These are phyloP conservation scores for Belgica antarctica DNA, from an alignment of 2,888 invertebrate species.

Conservation along the genomic window DNA sequence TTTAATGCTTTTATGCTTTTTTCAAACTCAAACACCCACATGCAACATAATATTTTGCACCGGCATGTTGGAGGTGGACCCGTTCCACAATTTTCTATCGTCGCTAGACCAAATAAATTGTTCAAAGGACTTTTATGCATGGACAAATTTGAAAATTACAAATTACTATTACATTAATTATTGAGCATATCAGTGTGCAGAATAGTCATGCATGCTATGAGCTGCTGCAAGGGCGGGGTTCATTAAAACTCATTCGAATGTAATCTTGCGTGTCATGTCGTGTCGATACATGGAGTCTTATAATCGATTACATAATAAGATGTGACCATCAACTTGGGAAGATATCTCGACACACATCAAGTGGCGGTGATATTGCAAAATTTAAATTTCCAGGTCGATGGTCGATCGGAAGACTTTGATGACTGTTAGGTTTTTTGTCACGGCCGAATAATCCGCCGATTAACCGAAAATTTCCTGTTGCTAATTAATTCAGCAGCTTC, in stretches of 20 bases:
- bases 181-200: background rate
- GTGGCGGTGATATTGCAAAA: slow-evolving; percentile 1
- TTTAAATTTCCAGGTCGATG: background rate
- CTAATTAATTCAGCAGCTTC: too few relatives aligned
- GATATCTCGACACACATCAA: background rate
- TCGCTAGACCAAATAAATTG: slow-evolving; percentile 37
- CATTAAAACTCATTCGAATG: slow-evolving; percentile 42
- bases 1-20: background rate
- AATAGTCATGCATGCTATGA: too few relatives aligned
- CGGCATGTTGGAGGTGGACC: background rate
- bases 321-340: slow-evolving; percentile 41
- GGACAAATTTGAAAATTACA: slow-evolving; percentile 41
- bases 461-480: background rate
- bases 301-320: slow-evolving; percentile 43
- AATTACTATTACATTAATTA: slow-evolving; percentile 41
- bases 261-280: slow-evolving; percentile 30
- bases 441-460: background rate
- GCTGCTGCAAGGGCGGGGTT: background rate
- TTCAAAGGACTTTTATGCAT: slow-evolving; percentile 43
- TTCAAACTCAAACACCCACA: background rate
- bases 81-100: slow-evolving; percentile 23
- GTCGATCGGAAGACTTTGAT: background rate
- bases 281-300: too few relatives aligned
- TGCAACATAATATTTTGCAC: background rate
- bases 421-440: background rate